Base-by-base conservation (phyloP, 2,113 vertebrate species). In the Pseudopodoces humilis region DNA sequence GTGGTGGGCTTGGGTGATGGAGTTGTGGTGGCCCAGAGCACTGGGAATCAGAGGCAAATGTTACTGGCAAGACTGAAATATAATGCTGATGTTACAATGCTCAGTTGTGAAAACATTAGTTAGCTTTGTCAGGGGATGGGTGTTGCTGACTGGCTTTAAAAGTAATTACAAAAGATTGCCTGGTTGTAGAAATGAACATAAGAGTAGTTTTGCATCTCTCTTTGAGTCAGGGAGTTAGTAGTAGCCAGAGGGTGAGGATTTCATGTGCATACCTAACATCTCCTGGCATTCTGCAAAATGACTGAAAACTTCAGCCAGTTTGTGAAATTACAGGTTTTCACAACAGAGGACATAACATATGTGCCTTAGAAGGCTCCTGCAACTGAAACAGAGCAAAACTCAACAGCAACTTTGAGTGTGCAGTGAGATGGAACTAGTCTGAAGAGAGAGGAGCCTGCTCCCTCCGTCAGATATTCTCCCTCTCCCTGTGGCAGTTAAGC, bases 161-260 rank as follows among this genome's bases (percentile, higher is more conserved):
- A 93, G 53, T 52, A 85, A 83, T 93, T 94, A 77, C 52, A 55
- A 81, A 88, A 81, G 76, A 74, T 83, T 90, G 71, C 30, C 83
- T 70, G 17, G 55, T 41, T 70, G 55, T 86, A 88, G 83, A 88
- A 96, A 90, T 55, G 68, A 95, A 67, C 21, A 7, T 68, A 68
- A 81, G 83, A 88, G 59, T 7, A 80, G 39, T 78, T 94, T 78
- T 95, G 58, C 64, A 86, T 86, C 79, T 81, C 41, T 60, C 55
- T 76, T 15, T 74, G 76, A 88, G 17, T 74, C 80, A 47, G 33
- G 41, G 86, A 83, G 68, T 55, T 75, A 86, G 59, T 46, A 86
- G 86, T 92, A 90, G 86, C 94, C 80, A 81, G 92, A 92, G 88
- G 94, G 90, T 75, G 44, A 94, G 72, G 44, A 93, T 96, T 93